Percentiles rank a stretch among this genome's conserved stretches.
phyloP scores from a whole-genome alignment of 2,888 invertebrate genomes.

The Oithona nana region DNA sequence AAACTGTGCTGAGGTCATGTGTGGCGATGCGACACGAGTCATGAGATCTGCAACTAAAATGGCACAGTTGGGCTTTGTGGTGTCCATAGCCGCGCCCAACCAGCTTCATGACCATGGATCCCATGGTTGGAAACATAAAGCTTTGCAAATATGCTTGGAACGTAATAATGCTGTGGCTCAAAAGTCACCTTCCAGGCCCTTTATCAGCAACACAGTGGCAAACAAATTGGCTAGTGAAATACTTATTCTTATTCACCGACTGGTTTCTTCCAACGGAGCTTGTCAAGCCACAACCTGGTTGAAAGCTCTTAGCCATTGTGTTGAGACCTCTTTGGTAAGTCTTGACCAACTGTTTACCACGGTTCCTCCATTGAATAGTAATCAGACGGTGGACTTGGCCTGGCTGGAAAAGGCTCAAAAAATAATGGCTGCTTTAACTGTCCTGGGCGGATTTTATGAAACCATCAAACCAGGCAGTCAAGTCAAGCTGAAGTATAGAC shows the following conservation, averaged over 20 bases:
- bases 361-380: slow-evolving; percentile 17
- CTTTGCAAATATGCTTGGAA: slow-evolving; percentile 27
- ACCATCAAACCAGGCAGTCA: slow-evolving; percentile 28
- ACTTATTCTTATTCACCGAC: slow-evolving; percentile 27
- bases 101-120: slow-evolving; percentile 21
- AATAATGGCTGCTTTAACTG: slow-evolving; percentile 27
- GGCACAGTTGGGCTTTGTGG: slow-evolving; percentile 28
- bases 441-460: slow-evolving; percentile 29
- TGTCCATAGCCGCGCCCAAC: slow-evolving; percentile 27
- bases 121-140: slow-evolving; percentile 26
- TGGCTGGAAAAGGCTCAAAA: slow-evolving; percentile 24
- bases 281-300: slow-evolving; percentile 20
- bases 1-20: slow-evolving; percentile 26
- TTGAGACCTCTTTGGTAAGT: not conserved
- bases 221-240: slow-evolving; percentile 30
- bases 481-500: slow-evolving; percentile 19
- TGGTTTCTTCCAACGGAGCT: slow-evolving; percentile 22
- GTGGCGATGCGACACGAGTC: slow-evolving; percentile 27
- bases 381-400: slow-evolving; percentile 13
- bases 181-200: slow-evolving; percentile 28
- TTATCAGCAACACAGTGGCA: slow-evolving; percentile 30
- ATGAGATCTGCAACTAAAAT: slow-evolving; percentile 27
- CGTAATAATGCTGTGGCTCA: slow-evolving; percentile 27
- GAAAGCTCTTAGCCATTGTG: not conserved
- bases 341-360: slow-evolving; percentile 21